Evolutionary conservation across 2,113 vertebrate species (phyloP).

Genomic region (Lichenostomus cassidix): DNA sequence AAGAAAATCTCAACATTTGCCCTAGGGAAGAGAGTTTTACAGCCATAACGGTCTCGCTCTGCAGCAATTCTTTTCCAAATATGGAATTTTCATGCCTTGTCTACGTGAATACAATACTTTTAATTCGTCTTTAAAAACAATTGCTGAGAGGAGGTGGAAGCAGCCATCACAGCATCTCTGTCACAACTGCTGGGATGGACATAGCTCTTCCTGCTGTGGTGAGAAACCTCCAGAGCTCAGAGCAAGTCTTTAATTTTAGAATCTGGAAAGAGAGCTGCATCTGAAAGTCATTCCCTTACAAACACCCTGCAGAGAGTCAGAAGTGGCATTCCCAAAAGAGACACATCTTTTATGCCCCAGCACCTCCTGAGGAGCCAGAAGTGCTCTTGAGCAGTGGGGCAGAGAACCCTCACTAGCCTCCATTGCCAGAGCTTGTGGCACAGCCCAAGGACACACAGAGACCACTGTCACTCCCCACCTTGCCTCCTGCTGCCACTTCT

Average conservation of each 20-base stretch:
- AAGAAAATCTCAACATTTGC: conserved; percentile 76
- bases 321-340: not conserved
- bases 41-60: conserved; percentile 65
- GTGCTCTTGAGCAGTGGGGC: not conserved
- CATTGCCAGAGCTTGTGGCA: not conserved
- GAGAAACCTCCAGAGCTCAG: not conserved
- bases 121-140: conserved; percentile 49
- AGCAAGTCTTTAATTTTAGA: not conserved
- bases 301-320: not conserved
- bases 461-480: not conserved
- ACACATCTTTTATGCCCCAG: not conserved
- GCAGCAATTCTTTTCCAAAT: conserved; percentile 69
- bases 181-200: not conserved
- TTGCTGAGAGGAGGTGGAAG: not conserved
- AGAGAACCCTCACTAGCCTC: not conserved
- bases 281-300: not conserved
- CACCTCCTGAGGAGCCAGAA: not conserved
- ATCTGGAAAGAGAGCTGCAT: not conserved
- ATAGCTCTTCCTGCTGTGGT: not conserved
- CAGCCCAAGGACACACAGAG: not conserved
- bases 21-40: conserved; percentile 66
- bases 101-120: conserved; percentile 53
- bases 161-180: not conserved
- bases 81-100: conserved; percentile 70
- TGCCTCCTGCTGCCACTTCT: not conserved